phyloP scores from a whole-genome alignment of 2,888 invertebrate species.

The Drosophila stalkeri region DNA sequence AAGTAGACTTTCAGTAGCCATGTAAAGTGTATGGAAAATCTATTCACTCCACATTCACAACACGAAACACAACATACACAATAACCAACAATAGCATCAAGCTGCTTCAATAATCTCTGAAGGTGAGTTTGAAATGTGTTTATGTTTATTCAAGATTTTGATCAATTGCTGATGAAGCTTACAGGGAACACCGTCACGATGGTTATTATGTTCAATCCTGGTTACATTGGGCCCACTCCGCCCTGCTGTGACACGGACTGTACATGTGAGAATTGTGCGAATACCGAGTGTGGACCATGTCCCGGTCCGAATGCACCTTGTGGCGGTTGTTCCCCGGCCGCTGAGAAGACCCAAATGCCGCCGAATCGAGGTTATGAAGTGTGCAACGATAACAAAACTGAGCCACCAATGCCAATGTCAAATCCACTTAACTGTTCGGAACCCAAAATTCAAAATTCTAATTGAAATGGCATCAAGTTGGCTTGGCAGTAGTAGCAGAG shows the following conservation, averaged over 20 bases:
- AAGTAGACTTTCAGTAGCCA: slow-evolving; percentile 13
- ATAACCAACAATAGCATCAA: slow-evolving; percentile 17
- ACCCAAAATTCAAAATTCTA: background rate
- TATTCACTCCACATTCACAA: slow-evolving; percentile 4
- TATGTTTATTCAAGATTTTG: background rate
- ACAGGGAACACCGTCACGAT: slow-evolving; percentile 30
- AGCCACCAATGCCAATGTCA: background rate
- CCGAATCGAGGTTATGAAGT: slow-evolving; percentile 5
- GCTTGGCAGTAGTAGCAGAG: too few species aligned
- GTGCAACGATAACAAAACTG: background rate
- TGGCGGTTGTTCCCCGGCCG: slow-evolving; percentile 43
- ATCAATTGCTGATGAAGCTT: background rate
- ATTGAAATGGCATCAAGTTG: background rate
- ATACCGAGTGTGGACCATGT: slow-evolving; percentile 59
- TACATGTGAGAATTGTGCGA: slow-evolving; percentile 33
- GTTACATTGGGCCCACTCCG: slow-evolving; percentile 65
- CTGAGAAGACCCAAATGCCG: slow-evolving; percentile 1
- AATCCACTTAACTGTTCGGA: background rate
- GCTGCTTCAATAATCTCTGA: slow-evolving; percentile 11
- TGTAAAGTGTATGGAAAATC: background rate
- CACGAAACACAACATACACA: slow-evolving; percentile 7
- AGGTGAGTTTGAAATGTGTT: slow-evolving; percentile 2
- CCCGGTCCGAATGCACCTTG: slow-evolving; percentile 40
- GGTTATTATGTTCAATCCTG: slow-evolving; percentile 66
- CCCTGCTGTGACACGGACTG: slow-evolving; percentile 66